phyloP scores from a whole-genome alignment of 1,140 invertebrate species.

The Bombus waltoni region DNA sequence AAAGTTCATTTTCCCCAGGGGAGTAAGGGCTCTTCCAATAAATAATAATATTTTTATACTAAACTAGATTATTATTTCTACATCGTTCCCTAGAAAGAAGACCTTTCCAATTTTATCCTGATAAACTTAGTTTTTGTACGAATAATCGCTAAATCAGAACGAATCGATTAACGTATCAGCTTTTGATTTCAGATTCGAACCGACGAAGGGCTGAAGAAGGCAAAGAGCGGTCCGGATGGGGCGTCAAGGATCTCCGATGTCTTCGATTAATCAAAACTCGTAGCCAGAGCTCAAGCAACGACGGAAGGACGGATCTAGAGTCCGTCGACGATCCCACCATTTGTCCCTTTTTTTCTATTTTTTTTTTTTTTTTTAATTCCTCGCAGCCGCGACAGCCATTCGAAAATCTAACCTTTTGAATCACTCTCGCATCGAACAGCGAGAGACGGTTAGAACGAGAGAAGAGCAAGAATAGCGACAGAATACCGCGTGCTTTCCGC shows the following conservation, averaged over 20 bases:
- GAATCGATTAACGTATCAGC: background rate
- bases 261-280: conserved; percentile 74
- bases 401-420: conserved; percentile 29
- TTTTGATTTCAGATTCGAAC: conserved; percentile 65
- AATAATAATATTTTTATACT: background rate
- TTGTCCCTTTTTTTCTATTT: conserved; percentile 10
- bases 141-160: too few relatives aligned
- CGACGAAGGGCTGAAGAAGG: conserved; percentile 68
- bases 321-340: conserved; percentile 41
- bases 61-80: background rate
- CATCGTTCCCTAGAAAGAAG: background rate
- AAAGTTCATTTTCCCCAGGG: background rate
- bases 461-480: background rate
- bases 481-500: conserved; percentile 42
- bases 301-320: conserved; percentile 25
- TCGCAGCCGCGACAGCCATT: conserved; percentile 34
- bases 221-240: conserved; percentile 69
- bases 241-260: conserved; percentile 71
- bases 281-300: conserved; percentile 58
- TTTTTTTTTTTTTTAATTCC: conserved; percentile 10
- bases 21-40: background rate
- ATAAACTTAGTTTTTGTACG: background rate
- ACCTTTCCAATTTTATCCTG: background rate
- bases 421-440: background rate
- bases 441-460: conserved; percentile 14